A percentile compares a stretch with the other conserved stretches of the same genome.
Conservation (phyloP, 2,113 vertebrate genomes). For the Anhinga rufa region DNA sequence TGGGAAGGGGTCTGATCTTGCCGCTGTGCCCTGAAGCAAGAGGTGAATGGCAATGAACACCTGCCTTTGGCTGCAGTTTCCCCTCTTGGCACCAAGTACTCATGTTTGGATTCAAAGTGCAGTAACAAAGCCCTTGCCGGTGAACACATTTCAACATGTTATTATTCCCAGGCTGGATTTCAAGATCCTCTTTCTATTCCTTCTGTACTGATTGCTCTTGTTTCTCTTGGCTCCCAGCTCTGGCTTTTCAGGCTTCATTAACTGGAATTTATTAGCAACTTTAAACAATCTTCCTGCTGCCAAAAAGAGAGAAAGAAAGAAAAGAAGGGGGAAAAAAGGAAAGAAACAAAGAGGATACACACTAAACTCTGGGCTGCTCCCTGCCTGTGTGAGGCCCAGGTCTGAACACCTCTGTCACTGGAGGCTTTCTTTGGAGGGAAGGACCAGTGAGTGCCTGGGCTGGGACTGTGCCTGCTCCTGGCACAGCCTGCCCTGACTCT, state of each 20-base stretch:
- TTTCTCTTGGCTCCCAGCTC: constrained; percentile 57
- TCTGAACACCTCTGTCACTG: neutral
- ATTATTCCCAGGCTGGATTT: constrained; percentile 53
- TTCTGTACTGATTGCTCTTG: constrained; percentile 57
- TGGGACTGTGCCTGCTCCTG: fast-evolving
- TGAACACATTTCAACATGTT: constrained; percentile 62
- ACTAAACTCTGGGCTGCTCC: neutral
- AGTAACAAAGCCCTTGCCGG: constrained; percentile 57
- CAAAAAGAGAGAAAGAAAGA: neutral
- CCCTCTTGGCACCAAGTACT: constrained; percentile 1
- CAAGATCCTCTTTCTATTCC: constrained; percentile 63
- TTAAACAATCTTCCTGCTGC: constrained; percentile 52
- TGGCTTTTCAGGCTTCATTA: constrained; percentile 66
- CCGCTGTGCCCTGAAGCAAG: constrained; percentile 11
- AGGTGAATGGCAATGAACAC: constrained; percentile 61
- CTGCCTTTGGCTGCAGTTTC: constrained; percentile 56
- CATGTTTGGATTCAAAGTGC: constrained; percentile 1
- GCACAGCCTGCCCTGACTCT: neutral
- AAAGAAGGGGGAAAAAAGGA: neutral
- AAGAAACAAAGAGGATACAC: constrained; percentile 5
- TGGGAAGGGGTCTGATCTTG: constrained; percentile 58
- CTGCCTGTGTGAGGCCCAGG: constrained; percentile 37
- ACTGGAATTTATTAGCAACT: constrained; percentile 66
- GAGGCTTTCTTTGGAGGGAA: neutral
- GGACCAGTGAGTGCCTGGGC: neutral